Evolutionary conservation across 2,888 invertebrate species (phyloP), one percentile per base, ranked within the genome.

Genomic region (Melikaiella ostensackeni): DNA sequence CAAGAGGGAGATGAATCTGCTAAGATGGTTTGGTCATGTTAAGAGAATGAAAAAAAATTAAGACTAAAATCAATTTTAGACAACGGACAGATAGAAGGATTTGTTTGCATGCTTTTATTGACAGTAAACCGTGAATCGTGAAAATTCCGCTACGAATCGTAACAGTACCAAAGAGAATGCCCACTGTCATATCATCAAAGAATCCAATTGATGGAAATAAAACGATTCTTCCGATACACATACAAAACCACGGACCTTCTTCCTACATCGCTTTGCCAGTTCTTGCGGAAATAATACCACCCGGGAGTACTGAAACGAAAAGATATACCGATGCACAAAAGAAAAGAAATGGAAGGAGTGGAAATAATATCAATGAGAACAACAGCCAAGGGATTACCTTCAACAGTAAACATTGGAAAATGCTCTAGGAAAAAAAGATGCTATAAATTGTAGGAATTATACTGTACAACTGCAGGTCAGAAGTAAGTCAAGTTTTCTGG

Each of bases 121-220:
- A 21, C 55, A 21, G 21, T 55, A 55, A 55, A 21, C 21, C 21
- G 21, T 55, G 21, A 55, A 55, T 55, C 21, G 6, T 55, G n/a
- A 9, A 50, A 21, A 55, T 55, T 55, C 55, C 55, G 55, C 3
- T 55, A 21, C 55, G 55, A 55, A 55, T 55, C 55, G 55, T 1
- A n/a, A 55, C 21, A 21, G 21, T 19, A 55, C 21, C 55, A 55
- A 55, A 21, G 55, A 55, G 55, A 55, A 55, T 55, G 55, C 55
- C 55, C 55, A 55, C 55, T 55, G 21, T 55, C 55, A 75, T 55
- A 74, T 80, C 80, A 81, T 81, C 79, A 81, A 81, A 81, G 81
- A 77, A 81, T 77, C 75, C 73, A 79, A 81, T 81, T 77, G 77
- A 57, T 64, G 75, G 75, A 80, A 78, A 76, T 76, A 76, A 81